phyloP scores from a whole-genome alignment of 2,888 invertebrate species.

The Ormyrus nitidulus region DNA sequence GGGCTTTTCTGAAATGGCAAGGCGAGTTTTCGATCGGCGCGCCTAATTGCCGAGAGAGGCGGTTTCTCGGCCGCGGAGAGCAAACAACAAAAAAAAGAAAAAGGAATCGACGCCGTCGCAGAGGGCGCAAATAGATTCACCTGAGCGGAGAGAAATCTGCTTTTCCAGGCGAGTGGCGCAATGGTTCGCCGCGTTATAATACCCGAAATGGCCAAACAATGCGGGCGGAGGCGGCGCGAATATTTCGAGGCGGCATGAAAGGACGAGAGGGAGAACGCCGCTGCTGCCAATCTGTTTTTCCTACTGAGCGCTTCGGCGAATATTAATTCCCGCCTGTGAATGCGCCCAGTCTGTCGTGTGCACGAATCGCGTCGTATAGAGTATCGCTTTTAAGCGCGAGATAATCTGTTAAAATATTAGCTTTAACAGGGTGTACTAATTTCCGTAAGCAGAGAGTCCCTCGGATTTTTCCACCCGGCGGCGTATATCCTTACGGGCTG shows the following conservation, averaged over 20 bases:
- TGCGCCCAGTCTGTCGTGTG: too few species aligned
- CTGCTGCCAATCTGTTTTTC: too few species aligned
- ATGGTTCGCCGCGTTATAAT: not conserved
- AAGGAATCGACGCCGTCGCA: too few species aligned
- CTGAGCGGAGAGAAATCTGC: constrained; percentile 16
- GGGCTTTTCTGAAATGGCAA: too few species aligned
- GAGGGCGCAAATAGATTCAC: constrained; percentile 24
- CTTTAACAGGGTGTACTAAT: not conserved
- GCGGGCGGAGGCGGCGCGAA: not conserved
- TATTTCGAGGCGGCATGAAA: too few species aligned
- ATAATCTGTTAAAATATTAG: constrained; percentile 6
- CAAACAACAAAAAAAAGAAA: too few species aligned
- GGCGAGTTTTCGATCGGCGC: too few species aligned
- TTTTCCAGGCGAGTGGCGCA: constrained; percentile 41
- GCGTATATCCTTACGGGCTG: constrained; percentile 2
- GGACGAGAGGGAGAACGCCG: too few species aligned
- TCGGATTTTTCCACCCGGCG: not conserved
- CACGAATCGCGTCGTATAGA: too few species aligned
- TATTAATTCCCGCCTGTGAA: too few species aligned
- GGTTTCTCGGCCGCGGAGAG: not conserved
- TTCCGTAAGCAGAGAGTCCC: not conserved
- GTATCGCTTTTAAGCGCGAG: not conserved
- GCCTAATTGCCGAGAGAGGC: constrained; percentile 1
- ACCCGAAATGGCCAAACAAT: constrained; percentile 36
- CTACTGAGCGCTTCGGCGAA: too few species aligned